Evolutionary conservation across 2,888 invertebrate species (phyloP).

Genomic region (Agriotes lineatus): DNA sequence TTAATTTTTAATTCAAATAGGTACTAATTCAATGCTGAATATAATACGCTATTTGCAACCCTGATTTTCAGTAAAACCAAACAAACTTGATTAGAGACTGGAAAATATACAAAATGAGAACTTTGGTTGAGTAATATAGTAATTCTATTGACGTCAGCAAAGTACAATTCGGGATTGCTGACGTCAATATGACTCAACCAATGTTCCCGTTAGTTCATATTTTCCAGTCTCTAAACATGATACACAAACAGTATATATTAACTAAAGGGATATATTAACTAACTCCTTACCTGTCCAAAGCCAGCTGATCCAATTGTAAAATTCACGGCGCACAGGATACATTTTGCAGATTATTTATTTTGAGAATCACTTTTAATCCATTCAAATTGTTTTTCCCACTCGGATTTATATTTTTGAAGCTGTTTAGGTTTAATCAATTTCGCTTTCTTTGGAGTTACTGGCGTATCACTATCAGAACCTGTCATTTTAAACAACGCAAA

Average conservation of each 20-base stretch:
- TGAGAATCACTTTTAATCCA: slow-evolving; percentile 23
- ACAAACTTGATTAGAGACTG: too few relatives aligned
- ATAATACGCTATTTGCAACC: too few relatives aligned
- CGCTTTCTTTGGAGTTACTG: background rate
- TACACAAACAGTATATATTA: too few relatives aligned
- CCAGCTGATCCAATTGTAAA: slow-evolving; percentile 34
- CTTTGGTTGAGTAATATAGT: too few relatives aligned
- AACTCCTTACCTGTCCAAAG: slow-evolving; percentile 28
- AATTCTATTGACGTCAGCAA: too few relatives aligned
- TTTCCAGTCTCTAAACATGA: background rate
- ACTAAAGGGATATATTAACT: too few relatives aligned
- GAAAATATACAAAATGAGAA: too few relatives aligned
- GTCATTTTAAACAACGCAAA: background rate
- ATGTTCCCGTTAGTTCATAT: too few relatives aligned
- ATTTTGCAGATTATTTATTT: slow-evolving; percentile 28
- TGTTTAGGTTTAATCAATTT: background rate
- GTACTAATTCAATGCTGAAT: too few relatives aligned
- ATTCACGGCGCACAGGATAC: slow-evolving; percentile 22
- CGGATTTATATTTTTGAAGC: slow-evolving; percentile 13
- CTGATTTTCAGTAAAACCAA: background rate
- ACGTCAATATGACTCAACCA: too few relatives aligned
- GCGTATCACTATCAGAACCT: background rate
- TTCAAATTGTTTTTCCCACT: slow-evolving; percentile 9
- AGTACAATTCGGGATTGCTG: too few relatives aligned
- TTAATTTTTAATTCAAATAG: too few relatives aligned